Evolutionary conservation across 2,888 invertebrate genomes (phyloP), one percentile per base, ranked within the genome.

Genomic region (Spisula subtruncata): DNA sequence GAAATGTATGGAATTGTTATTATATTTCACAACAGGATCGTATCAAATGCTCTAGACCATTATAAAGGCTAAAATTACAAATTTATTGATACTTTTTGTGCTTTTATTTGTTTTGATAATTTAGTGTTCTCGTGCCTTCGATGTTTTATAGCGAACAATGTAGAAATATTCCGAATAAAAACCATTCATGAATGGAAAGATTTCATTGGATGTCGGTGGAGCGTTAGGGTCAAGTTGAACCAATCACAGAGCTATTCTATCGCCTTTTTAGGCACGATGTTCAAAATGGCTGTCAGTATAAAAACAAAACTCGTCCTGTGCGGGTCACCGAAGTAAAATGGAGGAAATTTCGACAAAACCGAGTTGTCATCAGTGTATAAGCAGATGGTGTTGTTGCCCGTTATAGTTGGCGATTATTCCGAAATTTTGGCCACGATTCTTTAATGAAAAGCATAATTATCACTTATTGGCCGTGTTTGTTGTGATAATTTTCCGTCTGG

Each of bases 261-360:
- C 89, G 92, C 94, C 94, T 96, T 95, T 96, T 95, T 94, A 94
- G 93, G 94, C 94, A 93, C 93, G 91, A 94, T 92, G 92, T 95
- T 98, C 98, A 98, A 98, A 98, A 98, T 98, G 98, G 98, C 98
- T 98, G 98, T 98, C 98, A 99, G 98, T 99, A 99, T 99, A 99
- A 98, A 99, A 98, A 98, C 98, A 98, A 98, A 98, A 98, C 98
- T 98, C 96, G 95, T 94, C 93, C 93, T 89, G 94, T 89, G 93
- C 95, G 93, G 94, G 94, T 95, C 93, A 91, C 81, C 90, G 90
- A 89, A 91, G 93, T 91, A 92, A 85, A 87, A 90, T 90, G 92
- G 91, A 18, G 88, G 88, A 85, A 85, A 86, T 41, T 66, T 41
- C n/a, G n/a, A 16, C 54, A 6, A 29, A 25, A 6, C 48, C 25